phyloP scores from a whole-genome alignment of 2,888 invertebrate species.

The Eugnorisma glareosa region DNA sequence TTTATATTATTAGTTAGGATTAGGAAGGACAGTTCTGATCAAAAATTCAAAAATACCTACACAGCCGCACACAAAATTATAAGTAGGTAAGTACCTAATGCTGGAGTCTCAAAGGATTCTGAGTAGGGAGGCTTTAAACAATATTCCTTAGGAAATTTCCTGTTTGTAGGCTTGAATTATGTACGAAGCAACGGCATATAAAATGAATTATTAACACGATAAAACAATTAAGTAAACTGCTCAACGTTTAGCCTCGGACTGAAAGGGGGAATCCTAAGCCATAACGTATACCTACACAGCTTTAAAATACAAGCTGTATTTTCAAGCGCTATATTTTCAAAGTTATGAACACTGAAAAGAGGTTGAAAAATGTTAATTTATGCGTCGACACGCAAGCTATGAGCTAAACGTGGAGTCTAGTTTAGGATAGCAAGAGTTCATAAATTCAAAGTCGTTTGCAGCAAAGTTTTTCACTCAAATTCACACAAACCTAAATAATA shows the following conservation, averaged over 20 bases:
- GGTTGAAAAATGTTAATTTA: constrained; percentile 21
- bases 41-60: background rate
- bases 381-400: constrained; percentile 16
- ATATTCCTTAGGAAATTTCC: constrained; percentile 7
- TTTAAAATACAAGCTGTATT: constrained; percentile 18
- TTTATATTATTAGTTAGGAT: no score
- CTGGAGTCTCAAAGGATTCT: background rate
- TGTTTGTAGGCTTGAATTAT: constrained; percentile 13
- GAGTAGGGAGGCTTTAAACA: constrained; percentile 5
- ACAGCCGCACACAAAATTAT: background rate
- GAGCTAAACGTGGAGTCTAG: background rate
- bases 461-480: background rate
- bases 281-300: background rate
- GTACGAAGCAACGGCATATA: constrained; percentile 5
- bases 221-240: constrained; percentile 40
- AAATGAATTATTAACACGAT: constrained; percentile 24
- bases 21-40: no score
- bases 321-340: constrained; percentile 2
- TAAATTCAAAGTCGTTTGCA: background rate
- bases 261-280: background rate
- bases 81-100: background rate
- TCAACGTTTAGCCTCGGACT: constrained; percentile 17
- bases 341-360: constrained; percentile 11
- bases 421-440: background rate
- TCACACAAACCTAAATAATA: background rate